Evolutionary conservation across 1,140 invertebrate species (phyloP), one percentile per base, ranked within the genome.

Genomic region (Palaemon carinicauda): DNA sequence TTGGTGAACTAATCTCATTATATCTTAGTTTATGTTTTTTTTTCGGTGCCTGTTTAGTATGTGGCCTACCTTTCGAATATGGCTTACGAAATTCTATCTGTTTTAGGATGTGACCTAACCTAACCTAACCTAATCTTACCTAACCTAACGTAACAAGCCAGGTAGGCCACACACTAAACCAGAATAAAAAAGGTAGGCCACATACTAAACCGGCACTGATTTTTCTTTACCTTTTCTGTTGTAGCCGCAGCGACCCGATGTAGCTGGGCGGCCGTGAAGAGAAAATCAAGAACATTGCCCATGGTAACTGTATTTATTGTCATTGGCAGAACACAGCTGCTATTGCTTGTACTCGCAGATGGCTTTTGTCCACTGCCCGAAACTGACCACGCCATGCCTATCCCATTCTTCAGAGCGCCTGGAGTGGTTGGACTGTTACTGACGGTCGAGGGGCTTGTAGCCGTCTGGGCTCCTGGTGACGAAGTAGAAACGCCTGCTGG

Each of bases 211-310:
- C n/a, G n/a, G n/a, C n/a, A n/a, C n/a, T n/a, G n/a, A n/a, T n/a
- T 21, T 21, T 21, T n/a, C 12, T 19, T 27, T 27, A 86, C 83
- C 77, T 86, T 86, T 3, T 86, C 52, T 9, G 77, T 80, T 24
- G 83, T 86, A 51, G 83, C 75, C 3, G 56, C 83, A 29, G 83
- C 83, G 14, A 80, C 77, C 10, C 83, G 83, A 51, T 86, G 78
- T 17, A 86, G 65, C 50, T 86, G 83, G 12, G 83, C 78, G 41
- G 83, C 77, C 12, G 83, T 80, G 50, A 86, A 52, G 0, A 86
- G 77, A 41, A 86, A 86, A n/a, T 80, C 83, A 19, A 86, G 50
- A 4, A 86, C 65, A 21, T 86, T 71, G 27, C 56, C 77, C 83
- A 86, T 86, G 51, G 24, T 80, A 31, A 86, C 69, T 2, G 51